Conservation (phyloP, 2,113 vertebrate genomes). For the Ascaphus truei region DNA sequence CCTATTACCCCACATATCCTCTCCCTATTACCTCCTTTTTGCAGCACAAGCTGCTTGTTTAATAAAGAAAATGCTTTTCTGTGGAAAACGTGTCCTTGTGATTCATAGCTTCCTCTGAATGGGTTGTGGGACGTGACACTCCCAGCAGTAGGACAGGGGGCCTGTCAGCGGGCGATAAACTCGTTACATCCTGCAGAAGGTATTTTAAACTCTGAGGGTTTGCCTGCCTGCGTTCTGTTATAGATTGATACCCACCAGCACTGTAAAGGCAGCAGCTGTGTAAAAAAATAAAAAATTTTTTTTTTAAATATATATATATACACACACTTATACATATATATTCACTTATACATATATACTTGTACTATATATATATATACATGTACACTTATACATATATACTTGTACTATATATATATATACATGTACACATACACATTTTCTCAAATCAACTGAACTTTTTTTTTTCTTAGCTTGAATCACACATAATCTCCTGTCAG, state of each 20-base stretch:
- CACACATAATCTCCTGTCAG: too few relatives aligned
- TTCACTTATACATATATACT: too few relatives aligned
- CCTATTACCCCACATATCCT: background rate
- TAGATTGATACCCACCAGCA: background rate
- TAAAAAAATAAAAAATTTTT: too few relatives aligned
- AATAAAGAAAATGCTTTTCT: background rate
- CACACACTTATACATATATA: too few relatives aligned
- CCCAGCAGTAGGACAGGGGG: background rate
- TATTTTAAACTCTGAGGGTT: slow-evolving; percentile 18
- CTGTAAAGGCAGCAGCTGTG: background rate
- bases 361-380: too few relatives aligned
- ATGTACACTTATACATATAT: too few relatives aligned
- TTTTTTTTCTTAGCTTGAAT: too few relatives aligned
- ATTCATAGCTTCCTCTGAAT: slow-evolving; percentile 19
- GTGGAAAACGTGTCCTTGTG: slow-evolving; percentile 21
- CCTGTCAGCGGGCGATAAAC: slow-evolving; percentile 9
- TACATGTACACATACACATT: too few relatives aligned
- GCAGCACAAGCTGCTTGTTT: too few relatives aligned
- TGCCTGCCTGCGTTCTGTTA: slow-evolving; percentile 1
- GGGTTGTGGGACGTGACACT: background rate
- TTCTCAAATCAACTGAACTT: too few relatives aligned
- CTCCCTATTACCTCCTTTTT: background rate
- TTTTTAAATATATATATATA: too few relatives aligned
- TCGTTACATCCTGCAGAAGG: slow-evolving; percentile 27
- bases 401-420: too few relatives aligned